Evolutionary conservation across 2,797 vertebrate species (phyloP).

Genomic region (Clarias platycephalus): DNA sequence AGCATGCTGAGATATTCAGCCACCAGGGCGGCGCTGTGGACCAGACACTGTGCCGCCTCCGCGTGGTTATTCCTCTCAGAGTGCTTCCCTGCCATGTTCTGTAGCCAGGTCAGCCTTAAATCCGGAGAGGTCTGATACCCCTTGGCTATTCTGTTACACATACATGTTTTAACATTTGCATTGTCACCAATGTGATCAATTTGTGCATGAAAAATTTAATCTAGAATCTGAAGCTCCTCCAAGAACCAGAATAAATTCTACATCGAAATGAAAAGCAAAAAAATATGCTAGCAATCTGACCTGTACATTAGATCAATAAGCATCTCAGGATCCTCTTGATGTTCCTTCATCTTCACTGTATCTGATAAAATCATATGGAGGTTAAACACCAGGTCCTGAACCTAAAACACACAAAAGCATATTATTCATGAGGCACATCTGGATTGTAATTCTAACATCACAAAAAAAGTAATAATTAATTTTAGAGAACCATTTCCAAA

Average conservation of each 20-base stretch:
- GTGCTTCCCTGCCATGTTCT: constrained; percentile 99
- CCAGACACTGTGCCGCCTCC: constrained; percentile 94
- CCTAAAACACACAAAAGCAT: constrained; percentile 70
- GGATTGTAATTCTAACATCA: neutral
- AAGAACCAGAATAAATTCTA: neutral
- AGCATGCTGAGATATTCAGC: constrained; percentile 98
- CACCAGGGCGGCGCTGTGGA: constrained; percentile 96
- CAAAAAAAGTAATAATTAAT: neutral
- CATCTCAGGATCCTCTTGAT: constrained; percentile 99
- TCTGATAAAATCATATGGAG: constrained; percentile 98
- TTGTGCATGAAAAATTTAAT: neutral
- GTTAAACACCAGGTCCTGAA: constrained; percentile 97
- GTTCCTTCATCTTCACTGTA: constrained; percentile 99
- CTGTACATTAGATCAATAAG: constrained; percentile 98
- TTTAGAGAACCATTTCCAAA: neutral
- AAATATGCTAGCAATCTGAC: constrained; percentile 62
- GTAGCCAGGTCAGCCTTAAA: constrained; percentile 92
- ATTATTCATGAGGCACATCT: constrained; percentile 32
- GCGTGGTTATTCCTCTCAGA: constrained; percentile 95
- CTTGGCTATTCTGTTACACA: constrained; percentile 87
- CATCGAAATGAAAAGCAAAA: neutral
- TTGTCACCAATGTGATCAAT: neutral
- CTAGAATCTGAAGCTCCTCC: neutral
- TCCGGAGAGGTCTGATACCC: constrained; percentile 98
- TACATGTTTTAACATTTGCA: neutral